Evolutionary conservation across 35 echinoderm and acorn worm genomes (phyloP).

Genomic region (Chiridota heheva): DNA sequence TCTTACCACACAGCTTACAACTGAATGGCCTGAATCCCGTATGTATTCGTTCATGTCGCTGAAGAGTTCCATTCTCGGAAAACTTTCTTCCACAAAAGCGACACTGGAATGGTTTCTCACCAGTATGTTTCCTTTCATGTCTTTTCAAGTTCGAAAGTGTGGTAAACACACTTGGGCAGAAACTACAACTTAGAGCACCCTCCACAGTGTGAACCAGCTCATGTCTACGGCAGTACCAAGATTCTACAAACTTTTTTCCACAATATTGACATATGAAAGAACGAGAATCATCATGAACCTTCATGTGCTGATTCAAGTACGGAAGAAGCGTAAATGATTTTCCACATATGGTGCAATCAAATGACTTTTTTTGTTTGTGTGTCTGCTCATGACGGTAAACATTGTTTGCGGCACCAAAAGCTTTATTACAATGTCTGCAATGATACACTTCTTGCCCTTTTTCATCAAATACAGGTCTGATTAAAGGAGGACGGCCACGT

Average conservation of each 20-base stretch:
- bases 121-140: slow-evolving; percentile 24
- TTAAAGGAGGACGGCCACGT: no score
- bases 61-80: slow-evolving; percentile 24
- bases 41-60: slow-evolving; percentile 9
- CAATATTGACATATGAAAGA: slow-evolving; percentile 37
- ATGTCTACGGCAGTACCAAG: slow-evolving; percentile 34
- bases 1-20: slow-evolving; percentile 58
- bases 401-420: no score
- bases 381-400: no score
- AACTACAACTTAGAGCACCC: slow-evolving; percentile 29
- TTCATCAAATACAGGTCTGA: no score
- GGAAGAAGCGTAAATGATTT: slow-evolving; percentile 16
- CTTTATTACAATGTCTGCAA: no score
- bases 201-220: slow-evolving; percentile 25
- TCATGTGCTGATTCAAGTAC: slow-evolving; percentile 38
- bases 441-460: no score
- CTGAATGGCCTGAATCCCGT: slow-evolving; percentile 13
- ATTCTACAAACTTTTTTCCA: slow-evolving; percentile 32
- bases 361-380: no score
- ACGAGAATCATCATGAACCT: slow-evolving; percentile 10
- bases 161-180: slow-evolving; percentile 5
- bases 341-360: slow-evolving; percentile 13
- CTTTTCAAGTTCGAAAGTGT: slow-evolving; percentile 19
- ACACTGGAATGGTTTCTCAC: not conserved
- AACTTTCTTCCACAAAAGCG: slow-evolving; percentile 19